Percentiles rank a stretch among this genome's conserved stretches.
Evolutionary conservation across 2,113 vertebrate genomes (phyloP).

Genomic region (Setophaga coronata): DNA sequence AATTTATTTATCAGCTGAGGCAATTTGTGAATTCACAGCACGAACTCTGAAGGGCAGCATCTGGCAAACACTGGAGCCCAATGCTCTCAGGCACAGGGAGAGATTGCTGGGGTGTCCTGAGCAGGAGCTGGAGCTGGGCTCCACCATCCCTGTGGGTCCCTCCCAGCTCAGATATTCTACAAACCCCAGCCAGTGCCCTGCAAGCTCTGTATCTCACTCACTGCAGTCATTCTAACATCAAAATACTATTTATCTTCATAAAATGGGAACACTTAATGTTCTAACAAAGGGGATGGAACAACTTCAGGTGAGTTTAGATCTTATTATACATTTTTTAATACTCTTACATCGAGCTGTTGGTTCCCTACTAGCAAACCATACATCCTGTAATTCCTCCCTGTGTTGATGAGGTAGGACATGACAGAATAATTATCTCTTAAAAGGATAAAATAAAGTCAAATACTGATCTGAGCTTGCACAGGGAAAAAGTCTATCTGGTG

Average conservation of each 20-base stretch:
- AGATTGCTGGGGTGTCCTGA: neutral
- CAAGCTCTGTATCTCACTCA: rapidly evolving
- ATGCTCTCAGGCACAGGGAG: neutral
- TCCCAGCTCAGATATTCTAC: too few relatives aligned
- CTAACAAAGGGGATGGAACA: neutral
- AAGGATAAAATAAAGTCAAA: neutral
- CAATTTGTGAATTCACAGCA: neutral
- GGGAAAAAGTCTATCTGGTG: neutral
- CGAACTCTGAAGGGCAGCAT: neutral
- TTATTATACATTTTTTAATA: neutral
- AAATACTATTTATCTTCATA: neutral
- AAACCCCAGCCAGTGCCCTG: rapidly evolving
- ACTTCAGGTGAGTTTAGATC: neutral
- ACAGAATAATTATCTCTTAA: neutral
- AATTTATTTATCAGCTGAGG: neutral
- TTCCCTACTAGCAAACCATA: neutral
- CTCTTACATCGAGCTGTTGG: neutral
- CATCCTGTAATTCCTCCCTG: neutral
- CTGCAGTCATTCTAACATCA: neutral
- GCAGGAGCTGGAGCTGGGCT: neutral
- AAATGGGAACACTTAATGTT: neutral
- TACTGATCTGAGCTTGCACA: neutral
- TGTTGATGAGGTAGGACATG: neutral
- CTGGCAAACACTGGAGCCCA: neutral
- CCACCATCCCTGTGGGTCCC: neutral